A percentile compares a stretch with the other conserved stretches of the same genome.
Conservation (phyloP, 2,797 vertebrate genomes). For the Xiphophorus birchmanni region DNA sequence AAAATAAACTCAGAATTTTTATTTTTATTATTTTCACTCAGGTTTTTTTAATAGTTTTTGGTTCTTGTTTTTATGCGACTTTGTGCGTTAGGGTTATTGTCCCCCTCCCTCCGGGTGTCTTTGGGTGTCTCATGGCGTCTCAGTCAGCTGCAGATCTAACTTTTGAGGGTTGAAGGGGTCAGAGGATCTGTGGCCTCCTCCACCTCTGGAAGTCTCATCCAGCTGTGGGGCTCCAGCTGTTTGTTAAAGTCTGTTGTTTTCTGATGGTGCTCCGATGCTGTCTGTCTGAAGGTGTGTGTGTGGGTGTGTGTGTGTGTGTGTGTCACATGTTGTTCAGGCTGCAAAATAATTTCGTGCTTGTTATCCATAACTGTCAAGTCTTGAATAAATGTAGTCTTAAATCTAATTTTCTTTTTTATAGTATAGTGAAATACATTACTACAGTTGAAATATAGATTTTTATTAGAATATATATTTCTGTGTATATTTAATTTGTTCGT, state of each 20-base stretch:
- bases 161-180: background rate
- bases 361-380: background rate
- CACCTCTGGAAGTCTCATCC: slow-evolving; percentile 46
- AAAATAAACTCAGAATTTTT: background rate
- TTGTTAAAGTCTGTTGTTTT: slow-evolving; percentile 12
- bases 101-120: background rate
- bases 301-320: background rate
- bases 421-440: background rate
- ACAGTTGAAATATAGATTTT: background rate
- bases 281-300: background rate
- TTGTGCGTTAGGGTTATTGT: background rate
- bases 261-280: background rate
- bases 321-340: slow-evolving; percentile 2
- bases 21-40: too few relatives aligned
- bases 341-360: background rate
- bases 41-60: background rate
- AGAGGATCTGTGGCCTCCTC: slow-evolving; percentile 30
- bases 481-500: background rate
- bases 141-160: background rate
- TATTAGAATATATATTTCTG: background rate
- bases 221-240: slow-evolving; percentile 74
- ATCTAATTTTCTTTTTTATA: background rate
- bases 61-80: background rate
- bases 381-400: background rate
- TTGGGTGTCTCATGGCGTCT: background rate